These are phyloP conservation scores for Oscheius onirici DNA, from an alignment of 2,888 invertebrate genomes.

Conservation along the genomic window DNA sequence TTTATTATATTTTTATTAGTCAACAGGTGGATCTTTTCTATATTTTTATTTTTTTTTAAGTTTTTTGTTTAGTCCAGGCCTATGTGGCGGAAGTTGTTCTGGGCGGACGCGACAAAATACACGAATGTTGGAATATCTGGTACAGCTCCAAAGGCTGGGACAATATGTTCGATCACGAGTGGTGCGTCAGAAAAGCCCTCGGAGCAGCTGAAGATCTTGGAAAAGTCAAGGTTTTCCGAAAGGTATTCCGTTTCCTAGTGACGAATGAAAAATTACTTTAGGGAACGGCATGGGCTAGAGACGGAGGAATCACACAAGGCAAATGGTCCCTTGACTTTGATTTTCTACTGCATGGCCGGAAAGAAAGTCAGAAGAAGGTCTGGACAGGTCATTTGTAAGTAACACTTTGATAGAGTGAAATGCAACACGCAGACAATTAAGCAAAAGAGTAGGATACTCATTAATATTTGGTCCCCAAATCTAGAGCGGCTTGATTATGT, in stretches of 20 bases:
- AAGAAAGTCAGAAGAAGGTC: constrained; percentile 31
- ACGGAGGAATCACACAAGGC: constrained; percentile 42
- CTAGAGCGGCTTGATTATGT: too few species aligned
- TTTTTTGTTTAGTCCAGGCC: constrained; percentile 32
- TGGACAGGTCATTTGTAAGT: constrained; percentile 13
- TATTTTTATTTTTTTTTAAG: too few species aligned
- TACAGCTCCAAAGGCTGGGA: constrained; percentile 45
- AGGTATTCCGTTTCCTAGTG: constrained; percentile 30
- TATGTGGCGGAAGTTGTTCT: constrained; percentile 43
- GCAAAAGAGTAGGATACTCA: too few species aligned
- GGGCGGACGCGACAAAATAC: constrained; percentile 21
- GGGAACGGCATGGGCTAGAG: constrained; percentile 50
- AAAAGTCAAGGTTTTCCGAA: constrained; percentile 40
- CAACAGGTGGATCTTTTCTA: too few species aligned
- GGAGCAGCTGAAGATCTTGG: constrained; percentile 46
- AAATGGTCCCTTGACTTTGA: constrained; percentile 45
- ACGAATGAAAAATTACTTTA: constrained; percentile 5
- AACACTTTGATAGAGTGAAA: too few species aligned
- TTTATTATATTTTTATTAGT: too few species aligned
- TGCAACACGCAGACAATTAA: too few species aligned
- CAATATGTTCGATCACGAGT: constrained; percentile 60
- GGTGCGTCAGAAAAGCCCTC: constrained; percentile 56
- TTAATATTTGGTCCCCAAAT: too few species aligned
- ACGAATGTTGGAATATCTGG: constrained; percentile 47
- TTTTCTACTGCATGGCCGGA: constrained; percentile 51